Percentiles rank a stretch among this genome's conserved stretches.
Conservation (phyloP, 2,113 vertebrate genomes). For the Odontophorus gujanensis region DNA sequence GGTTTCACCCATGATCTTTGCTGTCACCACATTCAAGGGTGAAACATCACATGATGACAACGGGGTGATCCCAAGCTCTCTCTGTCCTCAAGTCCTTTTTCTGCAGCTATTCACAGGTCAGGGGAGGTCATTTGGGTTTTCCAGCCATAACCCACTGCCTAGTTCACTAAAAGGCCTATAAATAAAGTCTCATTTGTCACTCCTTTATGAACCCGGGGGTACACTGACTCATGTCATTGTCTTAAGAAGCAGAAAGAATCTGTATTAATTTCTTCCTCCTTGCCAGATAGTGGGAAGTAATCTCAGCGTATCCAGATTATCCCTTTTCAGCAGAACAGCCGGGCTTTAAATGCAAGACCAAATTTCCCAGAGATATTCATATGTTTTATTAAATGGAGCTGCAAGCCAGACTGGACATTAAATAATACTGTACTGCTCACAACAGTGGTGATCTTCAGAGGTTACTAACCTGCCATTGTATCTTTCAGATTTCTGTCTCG, state of each 20-base stretch:
- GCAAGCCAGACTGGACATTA: constrained; percentile 4
- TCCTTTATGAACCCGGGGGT: constrained; percentile 13
- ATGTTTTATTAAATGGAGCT: constrained; percentile 36
- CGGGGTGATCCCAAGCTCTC: neutral
- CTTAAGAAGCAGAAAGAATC: constrained; percentile 35
- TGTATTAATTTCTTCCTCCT: constrained; percentile 13
- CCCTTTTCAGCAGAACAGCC: neutral
- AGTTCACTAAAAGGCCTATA: constrained; percentile 48
- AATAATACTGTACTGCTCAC: neutral
- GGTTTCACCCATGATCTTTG: neutral
- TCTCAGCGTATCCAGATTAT: neutral
- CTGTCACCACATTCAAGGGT: fast-evolving
- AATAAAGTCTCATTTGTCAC: constrained; percentile 69
- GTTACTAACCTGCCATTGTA: constrained; percentile 65
- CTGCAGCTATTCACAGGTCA: constrained; percentile 29
- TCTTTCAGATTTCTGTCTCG: constrained; percentile 16
- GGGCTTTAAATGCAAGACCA: neutral
- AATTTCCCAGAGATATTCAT: constrained; percentile 12
- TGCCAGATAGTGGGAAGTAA: neutral
- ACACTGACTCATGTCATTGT: constrained; percentile 43
- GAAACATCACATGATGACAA: neutral
- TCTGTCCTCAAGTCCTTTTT: constrained; percentile 23
- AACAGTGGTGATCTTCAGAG: constrained; percentile 26
- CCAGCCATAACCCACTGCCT: constrained; percentile 22
- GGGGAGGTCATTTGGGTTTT: constrained; percentile 37